Percentiles rank a stretch among this genome's conserved stretches.
These are phyloP conservation scores for Gracilinanus agilis DNA, from an alignment of 2,113 vertebrate species.

Conservation along the genomic window DNA sequence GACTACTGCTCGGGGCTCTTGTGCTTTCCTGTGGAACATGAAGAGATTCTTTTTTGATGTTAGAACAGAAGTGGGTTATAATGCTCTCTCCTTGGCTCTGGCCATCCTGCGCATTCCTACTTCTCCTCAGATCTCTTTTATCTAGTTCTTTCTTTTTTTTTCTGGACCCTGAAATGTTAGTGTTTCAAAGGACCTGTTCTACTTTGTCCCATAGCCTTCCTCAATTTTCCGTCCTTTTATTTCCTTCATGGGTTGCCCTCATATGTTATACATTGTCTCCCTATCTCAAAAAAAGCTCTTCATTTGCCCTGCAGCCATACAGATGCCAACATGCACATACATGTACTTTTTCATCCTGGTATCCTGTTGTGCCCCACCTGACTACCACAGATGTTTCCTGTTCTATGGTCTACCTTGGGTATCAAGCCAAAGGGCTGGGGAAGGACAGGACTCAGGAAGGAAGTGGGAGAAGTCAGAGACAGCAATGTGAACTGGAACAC, in stretches of 20 bases:
- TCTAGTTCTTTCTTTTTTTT: not conserved
- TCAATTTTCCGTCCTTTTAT: not conserved
- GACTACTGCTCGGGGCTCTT: not conserved
- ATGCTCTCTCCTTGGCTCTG: not conserved
- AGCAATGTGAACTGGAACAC: constrained; percentile 29
- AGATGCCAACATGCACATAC: not conserved
- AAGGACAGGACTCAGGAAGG: constrained; percentile 48
- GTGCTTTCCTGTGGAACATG: not conserved
- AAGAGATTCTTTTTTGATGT: not conserved
- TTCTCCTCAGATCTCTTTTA: not conserved
- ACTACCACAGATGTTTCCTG: constrained; percentile 19
- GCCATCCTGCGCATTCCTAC: not conserved
- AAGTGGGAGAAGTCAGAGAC: constrained; percentile 62
- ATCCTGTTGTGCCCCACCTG: not conserved
- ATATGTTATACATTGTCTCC: not conserved
- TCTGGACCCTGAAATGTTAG: not conserved
- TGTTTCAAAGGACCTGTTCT: not conserved
- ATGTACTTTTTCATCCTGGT: not conserved
- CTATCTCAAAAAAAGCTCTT: not conserved
- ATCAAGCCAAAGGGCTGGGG: constrained; percentile 33
- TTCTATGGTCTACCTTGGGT: constrained; percentile 30
- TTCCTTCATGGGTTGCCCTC: not conserved
- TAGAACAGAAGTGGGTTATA: not conserved
- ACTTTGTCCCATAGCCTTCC: not conserved
- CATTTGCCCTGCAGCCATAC: not conserved